These are phyloP conservation scores for Ceramica pisi DNA, from an alignment of 2,888 invertebrate species.

Conservation along the genomic window DNA sequence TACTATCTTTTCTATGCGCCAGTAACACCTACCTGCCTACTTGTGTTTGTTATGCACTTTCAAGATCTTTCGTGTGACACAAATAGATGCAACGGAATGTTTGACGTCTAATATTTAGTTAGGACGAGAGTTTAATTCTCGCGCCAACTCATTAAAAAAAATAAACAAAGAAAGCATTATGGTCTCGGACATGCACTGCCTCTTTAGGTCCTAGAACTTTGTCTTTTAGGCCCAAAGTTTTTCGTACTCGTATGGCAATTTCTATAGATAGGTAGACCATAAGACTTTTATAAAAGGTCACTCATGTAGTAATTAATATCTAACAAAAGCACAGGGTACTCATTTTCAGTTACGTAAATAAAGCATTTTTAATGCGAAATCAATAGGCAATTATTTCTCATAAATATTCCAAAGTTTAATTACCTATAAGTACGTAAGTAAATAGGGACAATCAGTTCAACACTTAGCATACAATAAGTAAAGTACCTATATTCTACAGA, in stretches of 20 bases:
- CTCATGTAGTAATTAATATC: no score
- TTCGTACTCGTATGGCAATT: not conserved
- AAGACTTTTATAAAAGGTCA: not conserved
- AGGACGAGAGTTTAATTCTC: constrained; percentile 43
- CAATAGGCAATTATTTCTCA: constrained; percentile 23
- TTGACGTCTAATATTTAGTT: constrained; percentile 44
- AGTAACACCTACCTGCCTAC: constrained; percentile 20
- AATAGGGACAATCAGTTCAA: constrained; percentile 67
- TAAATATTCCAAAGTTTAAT: constrained; percentile 49
- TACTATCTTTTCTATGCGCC: constrained; percentile 29
- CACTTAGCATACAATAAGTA: constrained; percentile 72
- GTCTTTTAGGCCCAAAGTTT: not conserved
- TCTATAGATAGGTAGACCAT: not conserved
- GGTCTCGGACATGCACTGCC: not conserved
- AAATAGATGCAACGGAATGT: constrained; percentile 42
- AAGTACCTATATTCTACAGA: constrained; percentile 69
- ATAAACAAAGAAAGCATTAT: not conserved
- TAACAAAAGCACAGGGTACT: not conserved
- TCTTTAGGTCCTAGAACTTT: not conserved
- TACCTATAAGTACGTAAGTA: constrained; percentile 54
- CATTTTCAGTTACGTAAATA: not conserved
- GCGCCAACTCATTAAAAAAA: not conserved
- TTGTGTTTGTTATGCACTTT: constrained; percentile 48
- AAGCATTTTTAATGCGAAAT: constrained; percentile 14
- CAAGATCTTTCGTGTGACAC: constrained; percentile 54